These are phyloP conservation scores for Rhopalosiphum padi DNA, from an alignment of 1,140 invertebrate species.

Conservation along the genomic window DNA sequence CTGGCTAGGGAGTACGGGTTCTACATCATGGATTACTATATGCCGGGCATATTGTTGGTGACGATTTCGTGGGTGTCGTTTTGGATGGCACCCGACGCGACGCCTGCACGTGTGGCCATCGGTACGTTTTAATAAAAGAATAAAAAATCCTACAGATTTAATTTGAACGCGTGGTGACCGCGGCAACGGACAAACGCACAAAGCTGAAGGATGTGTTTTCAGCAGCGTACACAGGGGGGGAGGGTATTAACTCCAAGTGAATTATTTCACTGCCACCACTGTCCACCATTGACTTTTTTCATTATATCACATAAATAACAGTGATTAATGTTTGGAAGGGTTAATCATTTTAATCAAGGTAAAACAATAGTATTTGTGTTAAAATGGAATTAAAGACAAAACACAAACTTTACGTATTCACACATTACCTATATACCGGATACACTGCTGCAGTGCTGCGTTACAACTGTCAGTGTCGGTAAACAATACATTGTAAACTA, in stretches of 20 bases:
- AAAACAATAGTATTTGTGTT: neutral
- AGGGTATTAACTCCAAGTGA: no score
- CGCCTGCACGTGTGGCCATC: conserved; percentile 78
- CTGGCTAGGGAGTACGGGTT: conserved; percentile 81
- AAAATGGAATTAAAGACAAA: neutral
- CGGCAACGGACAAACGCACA: neutral
- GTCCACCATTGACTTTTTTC: neutral
- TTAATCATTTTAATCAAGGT: neutral
- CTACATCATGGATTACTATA: conserved; percentile 88
- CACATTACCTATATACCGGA: no score
- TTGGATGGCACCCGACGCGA: conserved; percentile 85
- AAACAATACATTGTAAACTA: neutral
- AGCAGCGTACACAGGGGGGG: neutral
- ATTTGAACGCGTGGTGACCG: neutral
- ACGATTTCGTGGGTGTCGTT: conserved; percentile 90
- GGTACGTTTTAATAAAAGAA: conserved; percentile 65
- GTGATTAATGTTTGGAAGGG: neutral
- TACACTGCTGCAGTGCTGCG: neutral
- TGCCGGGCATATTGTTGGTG: conserved; percentile 86
- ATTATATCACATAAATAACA: neutral
- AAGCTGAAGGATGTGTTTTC: neutral
- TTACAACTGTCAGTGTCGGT: neutral
- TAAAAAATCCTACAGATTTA: neutral
- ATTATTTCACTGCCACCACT: neutral
- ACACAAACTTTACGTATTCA: neutral